Evolutionary conservation across 2,888 invertebrate species (phyloP).

Genomic region (Caradrina clavipalpis): DNA sequence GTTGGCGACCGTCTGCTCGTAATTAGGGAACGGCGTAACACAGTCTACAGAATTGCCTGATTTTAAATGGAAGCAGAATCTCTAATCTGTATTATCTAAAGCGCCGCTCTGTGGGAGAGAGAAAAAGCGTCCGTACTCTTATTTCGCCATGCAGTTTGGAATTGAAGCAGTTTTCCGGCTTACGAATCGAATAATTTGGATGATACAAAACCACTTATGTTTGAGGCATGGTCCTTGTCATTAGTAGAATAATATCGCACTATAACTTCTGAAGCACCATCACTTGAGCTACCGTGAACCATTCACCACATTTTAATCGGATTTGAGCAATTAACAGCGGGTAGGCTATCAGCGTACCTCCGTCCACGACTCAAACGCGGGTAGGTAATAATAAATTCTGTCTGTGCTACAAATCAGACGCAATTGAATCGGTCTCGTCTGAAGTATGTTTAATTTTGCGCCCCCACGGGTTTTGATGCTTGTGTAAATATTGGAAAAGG

Average conservation of each 20-base stretch:
- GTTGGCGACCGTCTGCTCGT: constrained; percentile 37
- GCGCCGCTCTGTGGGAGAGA: constrained; percentile 22
- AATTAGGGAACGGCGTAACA: constrained; percentile 45
- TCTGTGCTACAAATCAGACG: constrained; percentile 62
- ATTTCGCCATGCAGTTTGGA: background rate
- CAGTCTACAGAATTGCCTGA: constrained; percentile 26
- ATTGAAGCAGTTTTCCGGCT: background rate
- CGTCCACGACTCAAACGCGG: constrained; percentile 5
- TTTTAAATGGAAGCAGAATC: constrained; percentile 32
- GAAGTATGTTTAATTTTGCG: constrained; percentile 69
- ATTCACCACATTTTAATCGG: constrained; percentile 53
- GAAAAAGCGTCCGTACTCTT: constrained; percentile 18
- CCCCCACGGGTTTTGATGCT: constrained; percentile 34
- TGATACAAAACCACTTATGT: background rate
- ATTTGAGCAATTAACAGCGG: constrained; percentile 60
- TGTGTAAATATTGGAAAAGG: constrained; percentile 47
- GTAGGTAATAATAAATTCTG: constrained; percentile 56
- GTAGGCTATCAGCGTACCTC: constrained; percentile 42
- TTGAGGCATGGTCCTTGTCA: background rate
- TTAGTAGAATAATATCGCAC: constrained; percentile 17
- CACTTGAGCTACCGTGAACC: constrained; percentile 35
- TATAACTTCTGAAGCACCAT: constrained; percentile 3
- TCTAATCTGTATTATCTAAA: constrained; percentile 35
- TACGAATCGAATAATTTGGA: background rate
- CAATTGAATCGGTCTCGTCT: constrained; percentile 68